Percentiles rank a stretch among this genome's conserved stretches.
phyloP scores from a whole-genome alignment of 2,888 invertebrate genomes.

The Thysanoteuthis rhombus region DNA sequence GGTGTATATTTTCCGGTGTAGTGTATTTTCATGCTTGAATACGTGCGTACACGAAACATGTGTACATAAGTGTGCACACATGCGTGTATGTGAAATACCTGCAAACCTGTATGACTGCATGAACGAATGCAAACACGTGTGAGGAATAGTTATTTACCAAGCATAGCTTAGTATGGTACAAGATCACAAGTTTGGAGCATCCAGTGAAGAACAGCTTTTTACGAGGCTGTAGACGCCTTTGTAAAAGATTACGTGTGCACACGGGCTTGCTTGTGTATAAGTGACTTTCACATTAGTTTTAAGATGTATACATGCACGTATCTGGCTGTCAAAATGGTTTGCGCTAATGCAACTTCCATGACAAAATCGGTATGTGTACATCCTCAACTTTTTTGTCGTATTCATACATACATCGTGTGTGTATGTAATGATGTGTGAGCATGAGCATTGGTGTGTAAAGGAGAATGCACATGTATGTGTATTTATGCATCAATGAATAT shows the following conservation, averaged over 20 bases:
- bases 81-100: background rate
- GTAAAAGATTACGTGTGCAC: fast-evolving
- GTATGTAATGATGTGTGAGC: background rate
- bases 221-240: too few species aligned
- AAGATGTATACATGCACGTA: background rate
- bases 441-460: too few species aligned
- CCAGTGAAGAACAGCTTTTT: background rate
- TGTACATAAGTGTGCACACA: background rate
- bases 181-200: background rate
- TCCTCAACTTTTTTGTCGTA: too few species aligned
- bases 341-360: background rate
- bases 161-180: background rate
- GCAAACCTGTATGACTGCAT: background rate
- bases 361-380: background rate
- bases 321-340: background rate
- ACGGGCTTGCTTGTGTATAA: background rate
- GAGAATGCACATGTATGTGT: background rate
- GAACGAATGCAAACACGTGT: background rate
- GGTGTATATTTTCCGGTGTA: too few species aligned
- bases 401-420: background rate
- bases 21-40: too few species aligned
- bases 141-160: too few species aligned
- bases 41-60: background rate
- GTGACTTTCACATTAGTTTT: too few species aligned
- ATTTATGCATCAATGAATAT: background rate